Evolutionary conservation across 2,797 vertebrate species (phyloP).

Genomic region (Halcyon smyrnensis): DNA sequence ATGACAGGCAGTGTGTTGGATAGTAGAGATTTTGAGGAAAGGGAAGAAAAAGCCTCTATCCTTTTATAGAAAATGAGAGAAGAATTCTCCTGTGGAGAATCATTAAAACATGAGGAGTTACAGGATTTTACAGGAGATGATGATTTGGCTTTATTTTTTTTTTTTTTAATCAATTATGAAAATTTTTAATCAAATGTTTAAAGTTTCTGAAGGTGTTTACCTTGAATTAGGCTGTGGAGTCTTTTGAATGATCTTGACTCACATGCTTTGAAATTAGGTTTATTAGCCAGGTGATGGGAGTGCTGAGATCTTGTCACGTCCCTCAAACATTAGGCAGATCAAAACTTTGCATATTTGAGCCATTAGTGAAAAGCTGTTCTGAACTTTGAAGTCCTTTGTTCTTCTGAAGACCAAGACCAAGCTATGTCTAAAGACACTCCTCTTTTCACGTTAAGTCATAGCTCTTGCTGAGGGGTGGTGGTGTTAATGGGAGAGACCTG

Average conservation of each 20-base stretch:
- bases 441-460: neutral
- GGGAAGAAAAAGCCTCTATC: neutral
- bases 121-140: neutral
- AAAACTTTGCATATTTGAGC: neutral
- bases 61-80: neutral
- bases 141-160: neutral
- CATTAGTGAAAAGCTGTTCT: neutral
- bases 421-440: neutral
- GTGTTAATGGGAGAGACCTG: neutral
- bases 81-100: neutral
- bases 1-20: neutral
- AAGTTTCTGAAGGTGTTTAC: neutral
- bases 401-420: neutral
- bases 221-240: neutral
- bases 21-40: neutral
- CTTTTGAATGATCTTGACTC: neutral
- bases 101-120: neutral
- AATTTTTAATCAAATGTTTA: neutral
- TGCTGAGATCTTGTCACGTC: neutral
- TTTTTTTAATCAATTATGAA: neutral
- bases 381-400: constrained; percentile 1
- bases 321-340: neutral
- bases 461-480: neutral
- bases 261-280: neutral
- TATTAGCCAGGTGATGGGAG: neutral